Conservation (phyloP, 2,797 vertebrate species). For the Caiman crocodilus region DNA sequence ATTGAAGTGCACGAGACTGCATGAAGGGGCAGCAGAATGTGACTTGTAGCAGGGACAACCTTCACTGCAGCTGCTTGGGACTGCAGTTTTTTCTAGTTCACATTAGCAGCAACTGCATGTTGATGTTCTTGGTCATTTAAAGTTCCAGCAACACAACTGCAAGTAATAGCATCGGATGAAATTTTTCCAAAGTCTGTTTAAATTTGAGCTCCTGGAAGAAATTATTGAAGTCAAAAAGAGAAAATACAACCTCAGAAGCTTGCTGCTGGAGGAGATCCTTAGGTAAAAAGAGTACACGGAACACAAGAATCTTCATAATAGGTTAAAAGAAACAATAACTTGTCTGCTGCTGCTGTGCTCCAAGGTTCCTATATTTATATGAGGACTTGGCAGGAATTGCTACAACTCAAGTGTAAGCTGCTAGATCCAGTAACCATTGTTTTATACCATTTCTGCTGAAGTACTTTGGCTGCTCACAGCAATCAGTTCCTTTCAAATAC, state of each 20-base stretch:
- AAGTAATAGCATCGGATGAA: too few species aligned
- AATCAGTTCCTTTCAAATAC: not conserved
- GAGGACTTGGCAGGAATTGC: not conserved
- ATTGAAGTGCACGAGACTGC: too few species aligned
- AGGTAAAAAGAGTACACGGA: not conserved
- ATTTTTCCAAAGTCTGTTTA: not conserved
- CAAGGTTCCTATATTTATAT: not conserved
- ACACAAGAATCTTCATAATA: not conserved
- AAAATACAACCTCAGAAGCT: not conserved
- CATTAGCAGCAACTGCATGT: too few species aligned
- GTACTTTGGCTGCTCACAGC: not conserved
- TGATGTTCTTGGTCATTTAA: too few species aligned
- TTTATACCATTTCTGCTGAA: accelerated
- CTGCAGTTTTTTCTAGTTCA: too few species aligned
- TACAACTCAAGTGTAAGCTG: not conserved
- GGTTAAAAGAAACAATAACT: not conserved
- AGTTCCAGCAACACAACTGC: too few species aligned
- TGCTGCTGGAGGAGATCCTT: not conserved
- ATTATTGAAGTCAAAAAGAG: not conserved
- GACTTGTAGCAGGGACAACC: too few species aligned
- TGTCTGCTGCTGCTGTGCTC: not conserved
- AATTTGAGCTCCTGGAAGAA: not conserved
- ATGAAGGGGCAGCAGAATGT: too few species aligned
- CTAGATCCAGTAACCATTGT: not conserved
- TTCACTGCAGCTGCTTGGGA: too few species aligned